These are phyloP conservation scores for Mongoloraphidia duomilia DNA, from an alignment of 2,888 invertebrate species.

Conservation along the genomic window DNA sequence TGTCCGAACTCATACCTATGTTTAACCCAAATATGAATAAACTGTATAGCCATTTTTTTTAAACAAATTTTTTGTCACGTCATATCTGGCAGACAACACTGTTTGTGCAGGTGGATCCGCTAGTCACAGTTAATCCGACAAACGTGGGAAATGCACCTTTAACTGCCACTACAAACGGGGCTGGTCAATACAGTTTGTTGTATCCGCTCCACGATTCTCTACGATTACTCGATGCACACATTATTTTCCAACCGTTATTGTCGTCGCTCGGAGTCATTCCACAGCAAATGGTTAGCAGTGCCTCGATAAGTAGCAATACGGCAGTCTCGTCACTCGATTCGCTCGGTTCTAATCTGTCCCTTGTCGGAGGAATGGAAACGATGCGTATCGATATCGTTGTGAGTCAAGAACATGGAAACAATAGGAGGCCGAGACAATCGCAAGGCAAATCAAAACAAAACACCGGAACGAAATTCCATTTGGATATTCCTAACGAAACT, in stretches of 20 bases:
- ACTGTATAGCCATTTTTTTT: no score
- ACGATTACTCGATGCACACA: conserved; percentile 78
- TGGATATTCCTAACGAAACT: conserved; percentile 48
- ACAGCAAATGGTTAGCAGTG: conserved; percentile 49
- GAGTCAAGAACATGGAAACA: conserved; percentile 55
- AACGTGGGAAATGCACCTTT: background rate
- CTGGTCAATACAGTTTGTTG: conserved; percentile 19
- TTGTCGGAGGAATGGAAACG: conserved; percentile 72
- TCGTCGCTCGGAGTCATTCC: conserved; percentile 83
- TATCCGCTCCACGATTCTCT: conserved; percentile 72
- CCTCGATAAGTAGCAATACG: conserved; percentile 23
- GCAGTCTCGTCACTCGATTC: conserved; percentile 65
- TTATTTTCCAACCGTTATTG: conserved; percentile 84
- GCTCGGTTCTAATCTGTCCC: conserved; percentile 72
- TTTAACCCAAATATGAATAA: no score
- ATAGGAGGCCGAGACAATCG: background rate
- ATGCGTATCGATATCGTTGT: conserved; percentile 91
- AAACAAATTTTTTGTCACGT: no score
- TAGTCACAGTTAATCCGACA: background rate
- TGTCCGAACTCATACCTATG: no score
- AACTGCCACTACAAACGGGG: conserved; percentile 1
- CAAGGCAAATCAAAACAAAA: conserved; percentile 28
- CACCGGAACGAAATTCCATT: conserved; percentile 28
- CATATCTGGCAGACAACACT: no score
- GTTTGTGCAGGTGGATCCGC: no score